phyloP scores from a whole-genome alignment of 2,113 vertebrate genomes.

The Rhinichthys klamathensis region DNA sequence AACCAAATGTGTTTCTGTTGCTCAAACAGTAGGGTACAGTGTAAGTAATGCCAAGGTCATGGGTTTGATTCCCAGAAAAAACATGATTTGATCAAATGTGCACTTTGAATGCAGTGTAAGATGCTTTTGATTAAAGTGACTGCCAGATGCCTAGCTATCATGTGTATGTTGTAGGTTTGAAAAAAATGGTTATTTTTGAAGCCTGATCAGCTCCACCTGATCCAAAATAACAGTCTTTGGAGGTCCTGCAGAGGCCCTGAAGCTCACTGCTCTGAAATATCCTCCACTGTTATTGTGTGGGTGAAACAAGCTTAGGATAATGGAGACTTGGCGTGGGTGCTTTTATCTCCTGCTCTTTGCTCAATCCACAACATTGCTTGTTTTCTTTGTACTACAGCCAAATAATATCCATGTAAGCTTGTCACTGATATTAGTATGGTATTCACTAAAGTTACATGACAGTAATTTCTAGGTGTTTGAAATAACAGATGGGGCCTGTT shows the following conservation, averaged over 20 bases:
- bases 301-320: constrained; percentile 32
- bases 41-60: not conserved
- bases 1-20: not conserved
- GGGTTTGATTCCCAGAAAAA: not conserved
- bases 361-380: constrained; percentile 13
- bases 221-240: not conserved
- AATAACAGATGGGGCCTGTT: constrained; percentile 51
- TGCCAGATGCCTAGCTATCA: not conserved
- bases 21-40: not conserved
- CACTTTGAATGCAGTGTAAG: not conserved
- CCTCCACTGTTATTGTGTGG: constrained; percentile 17
- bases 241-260: constrained; percentile 9
- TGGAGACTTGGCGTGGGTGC: constrained; percentile 29
- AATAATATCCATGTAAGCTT: constrained; percentile 34
- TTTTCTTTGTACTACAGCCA: constrained; percentile 18
- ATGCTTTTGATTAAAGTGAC: not conserved
- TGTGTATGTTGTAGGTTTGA: not conserved
- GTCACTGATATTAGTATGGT: constrained; percentile 39
- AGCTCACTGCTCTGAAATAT: constrained; percentile 22
- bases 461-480: constrained; percentile 57
- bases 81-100: not conserved
- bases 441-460: constrained; percentile 17
- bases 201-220: not conserved
- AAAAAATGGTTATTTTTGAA: not conserved
- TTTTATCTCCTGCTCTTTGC: constrained; percentile 27